phyloP scores from a whole-genome alignment of 2,888 invertebrate genomes.

The Drosophila emarginata region DNA sequence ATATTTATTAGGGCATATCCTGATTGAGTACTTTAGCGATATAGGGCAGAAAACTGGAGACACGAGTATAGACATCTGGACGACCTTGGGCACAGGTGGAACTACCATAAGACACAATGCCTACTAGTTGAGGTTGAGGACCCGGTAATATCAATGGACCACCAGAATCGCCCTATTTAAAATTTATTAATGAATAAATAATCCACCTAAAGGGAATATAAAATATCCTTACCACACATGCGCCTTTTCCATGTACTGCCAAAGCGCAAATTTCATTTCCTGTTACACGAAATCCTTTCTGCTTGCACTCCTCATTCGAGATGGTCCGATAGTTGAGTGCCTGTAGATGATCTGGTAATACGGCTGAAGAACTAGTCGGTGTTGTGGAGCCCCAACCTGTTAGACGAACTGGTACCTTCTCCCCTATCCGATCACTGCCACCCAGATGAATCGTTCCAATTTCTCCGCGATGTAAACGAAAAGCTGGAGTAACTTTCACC shows the following conservation, averaged over 20 bases:
- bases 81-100: conserved; percentile 74
- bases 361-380: conserved; percentile 51
- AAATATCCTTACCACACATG: conserved; percentile 77
- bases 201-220: neutral
- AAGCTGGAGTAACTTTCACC: conserved; percentile 71
- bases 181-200: neutral
- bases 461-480: conserved; percentile 60
- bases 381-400: conserved; percentile 81
- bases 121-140: conserved; percentile 69
- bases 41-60: conserved; percentile 79
- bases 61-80: conserved; percentile 81
- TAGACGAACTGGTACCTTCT: conserved; percentile 68
- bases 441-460: conserved; percentile 66
- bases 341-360: conserved; percentile 78
- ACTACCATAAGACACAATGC: conserved; percentile 81
- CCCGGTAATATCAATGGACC: conserved; percentile 79
- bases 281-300: conserved; percentile 76
- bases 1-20: conserved; percentile 52
- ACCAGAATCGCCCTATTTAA: conserved; percentile 81
- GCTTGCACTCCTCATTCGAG: conserved; percentile 78
- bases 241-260: conserved; percentile 70
- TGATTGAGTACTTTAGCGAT: conserved; percentile 72
- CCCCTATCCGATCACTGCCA: conserved; percentile 60
- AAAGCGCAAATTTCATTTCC: conserved; percentile 80
- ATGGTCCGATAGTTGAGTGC: conserved; percentile 79